Base-by-base conservation (phyloP, 2,113 vertebrate species). In the Octodon degus region DNA sequence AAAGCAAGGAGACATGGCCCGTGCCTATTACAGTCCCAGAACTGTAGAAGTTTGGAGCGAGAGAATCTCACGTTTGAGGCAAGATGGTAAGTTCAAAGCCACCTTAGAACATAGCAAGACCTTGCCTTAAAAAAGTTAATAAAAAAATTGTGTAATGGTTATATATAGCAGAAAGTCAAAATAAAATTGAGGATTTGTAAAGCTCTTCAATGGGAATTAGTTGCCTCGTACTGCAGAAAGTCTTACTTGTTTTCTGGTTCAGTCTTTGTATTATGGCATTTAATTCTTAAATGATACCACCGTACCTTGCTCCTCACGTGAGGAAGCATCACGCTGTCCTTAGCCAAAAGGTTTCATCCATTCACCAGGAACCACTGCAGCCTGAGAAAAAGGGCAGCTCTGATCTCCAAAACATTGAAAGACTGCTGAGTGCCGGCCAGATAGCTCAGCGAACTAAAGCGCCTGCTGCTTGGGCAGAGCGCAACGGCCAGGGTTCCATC, bases 131-230 rank as follows among this genome's bases (percentile, higher is more conserved):
- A 77, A 47, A 30, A 77, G 43, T 27, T 19, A 50, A 79, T 32
- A 32, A 50, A 50, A 47, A 47, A 96, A 94, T 0, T 81, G 2
- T 16, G 53, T 34, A 95, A 93, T 96, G n/a, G 37, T 47, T 84
- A 92, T 94, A 67, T 20, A 68, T 34, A 2, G 7, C 68, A 55
- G 50, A 90, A 84, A 97, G 92, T 67, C 37, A 90, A 83, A 94
- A 80, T 19, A 3, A 79, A 47, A 79, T 50, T 34, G 6, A 55
- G n/a, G 5, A 63, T 84, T 74, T 85, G 76, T 62, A 95, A 72
- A 37, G 16, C 34, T 77, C 19, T 30, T 27, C 22, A 27, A 7
- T 4, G 76, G 19, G 6, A 72, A 67, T 34, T 4, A 62, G 7
- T 67, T 90, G 50, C 43, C 63, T 96, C 4, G 30, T 16, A 32